Percentiles rank a stretch among this genome's conserved stretches.
Conservation (phyloP, 2,113 vertebrate genomes). For the Montifringilla adamsi region DNA sequence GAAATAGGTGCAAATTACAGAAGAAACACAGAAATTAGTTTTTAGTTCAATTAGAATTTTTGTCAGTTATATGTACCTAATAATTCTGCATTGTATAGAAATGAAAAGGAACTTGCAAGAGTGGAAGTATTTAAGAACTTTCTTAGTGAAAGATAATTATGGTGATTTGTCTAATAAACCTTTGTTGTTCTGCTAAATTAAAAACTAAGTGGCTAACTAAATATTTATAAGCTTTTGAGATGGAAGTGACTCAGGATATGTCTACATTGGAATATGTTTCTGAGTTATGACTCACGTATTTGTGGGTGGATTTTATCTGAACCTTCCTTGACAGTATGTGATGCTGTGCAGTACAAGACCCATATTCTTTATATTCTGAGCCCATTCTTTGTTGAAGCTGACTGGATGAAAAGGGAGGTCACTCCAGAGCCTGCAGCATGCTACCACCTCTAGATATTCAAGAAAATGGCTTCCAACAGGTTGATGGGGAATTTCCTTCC, state of each 20-base stretch:
- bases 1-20: neutral
- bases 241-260: slow-evolving; percentile 42
- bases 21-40: neutral
- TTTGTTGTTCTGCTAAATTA: slow-evolving; percentile 45
- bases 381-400: neutral
- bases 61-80: neutral
- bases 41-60: neutral
- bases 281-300: slow-evolving; percentile 25
- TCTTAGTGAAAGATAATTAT: neutral
- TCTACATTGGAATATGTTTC: slow-evolving; percentile 29
- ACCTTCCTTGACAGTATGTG: neutral
- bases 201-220: slow-evolving; percentile 54
- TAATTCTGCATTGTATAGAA: neutral
- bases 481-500: neutral
- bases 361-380: neutral
- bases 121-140: neutral
- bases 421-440: neutral
- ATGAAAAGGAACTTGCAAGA: neutral
- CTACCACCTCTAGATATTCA: neutral
- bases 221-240: slow-evolving; percentile 48
- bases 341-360: neutral
- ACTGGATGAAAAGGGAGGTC: neutral
- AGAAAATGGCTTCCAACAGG: neutral
- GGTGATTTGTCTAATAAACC: neutral
- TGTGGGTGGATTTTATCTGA: slow-evolving; percentile 58